Conservation (phyloP, 2,888 invertebrate species). For the Crioceris asparagi region DNA sequence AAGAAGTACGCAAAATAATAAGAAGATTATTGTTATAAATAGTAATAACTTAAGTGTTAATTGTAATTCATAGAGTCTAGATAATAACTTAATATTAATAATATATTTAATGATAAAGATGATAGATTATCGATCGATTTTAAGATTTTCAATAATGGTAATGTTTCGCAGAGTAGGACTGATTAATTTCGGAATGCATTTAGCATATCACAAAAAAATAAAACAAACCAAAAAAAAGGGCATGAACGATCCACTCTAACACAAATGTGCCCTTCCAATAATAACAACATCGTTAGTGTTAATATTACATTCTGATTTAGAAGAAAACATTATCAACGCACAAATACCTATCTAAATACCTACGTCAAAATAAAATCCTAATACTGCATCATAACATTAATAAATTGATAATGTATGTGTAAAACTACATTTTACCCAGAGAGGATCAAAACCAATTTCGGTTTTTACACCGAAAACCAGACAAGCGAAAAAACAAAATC, state of each 20-base stretch:
- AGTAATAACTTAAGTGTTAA: slow-evolving; percentile 39
- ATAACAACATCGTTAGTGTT: slow-evolving; percentile 8
- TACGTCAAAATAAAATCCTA: no score
- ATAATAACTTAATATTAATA: slow-evolving; percentile 21
- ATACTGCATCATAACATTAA: no score
- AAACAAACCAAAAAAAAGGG: slow-evolving; percentile 4
- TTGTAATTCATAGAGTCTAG: slow-evolving; percentile 46
- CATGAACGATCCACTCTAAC: no score
- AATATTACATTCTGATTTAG: slow-evolving; percentile 10
- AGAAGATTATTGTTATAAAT: slow-evolving; percentile 37
- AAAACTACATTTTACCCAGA: no score
- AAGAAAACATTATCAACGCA: slow-evolving; percentile 3
- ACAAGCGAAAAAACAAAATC: no score
- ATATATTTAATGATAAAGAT: slow-evolving; percentile 15
- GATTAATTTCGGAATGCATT: no score
- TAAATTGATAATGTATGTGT: no score
- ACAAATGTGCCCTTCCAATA: no score
- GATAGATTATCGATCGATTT: no score
- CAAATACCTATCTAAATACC: neutral
- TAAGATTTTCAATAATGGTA: slow-evolving; percentile 17
- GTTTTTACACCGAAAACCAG: no score
- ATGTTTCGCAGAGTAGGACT: slow-evolving; percentile 18
- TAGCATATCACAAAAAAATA: slow-evolving; percentile 19
- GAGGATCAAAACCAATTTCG: no score
- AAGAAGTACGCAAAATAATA: slow-evolving; percentile 26